phyloP scores from a whole-genome alignment of 2,888 invertebrate genomes.

The Hermaeophaga mercurialis region DNA sequence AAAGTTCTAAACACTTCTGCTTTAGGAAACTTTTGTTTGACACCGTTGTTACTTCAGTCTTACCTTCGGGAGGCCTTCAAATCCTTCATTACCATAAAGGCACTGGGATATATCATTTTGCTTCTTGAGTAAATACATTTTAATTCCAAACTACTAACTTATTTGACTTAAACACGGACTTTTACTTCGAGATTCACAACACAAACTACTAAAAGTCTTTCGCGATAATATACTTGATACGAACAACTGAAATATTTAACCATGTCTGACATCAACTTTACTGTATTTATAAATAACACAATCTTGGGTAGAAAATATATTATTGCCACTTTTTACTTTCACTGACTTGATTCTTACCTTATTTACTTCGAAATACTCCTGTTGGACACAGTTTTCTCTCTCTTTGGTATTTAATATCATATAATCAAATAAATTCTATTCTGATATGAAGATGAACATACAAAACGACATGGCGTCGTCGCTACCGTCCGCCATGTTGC shows the following conservation, averaged over 20 bases:
- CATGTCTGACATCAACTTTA: slow-evolving; percentile 46
- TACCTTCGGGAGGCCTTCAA: slow-evolving; percentile 56
- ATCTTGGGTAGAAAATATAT: slow-evolving; percentile 54
- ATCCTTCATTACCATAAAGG: slow-evolving; percentile 56
- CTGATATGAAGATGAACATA: not conserved
- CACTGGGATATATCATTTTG: slow-evolving; percentile 54
- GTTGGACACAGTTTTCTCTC: slow-evolving; percentile 22
- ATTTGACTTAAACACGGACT: slow-evolving; percentile 45
- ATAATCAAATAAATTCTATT: slow-evolving; percentile 9
- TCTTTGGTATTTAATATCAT: slow-evolving; percentile 18
- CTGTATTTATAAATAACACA: slow-evolving; percentile 53
- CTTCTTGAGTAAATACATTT: slow-evolving; percentile 52
- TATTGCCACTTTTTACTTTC: slow-evolving; percentile 51
- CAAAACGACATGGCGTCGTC: slow-evolving; percentile 25
- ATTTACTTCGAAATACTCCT: slow-evolving; percentile 28
- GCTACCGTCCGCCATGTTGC: slow-evolving; percentile 4
- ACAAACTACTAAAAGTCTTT: slow-evolving; percentile 57
- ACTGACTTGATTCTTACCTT: slow-evolving; percentile 48
- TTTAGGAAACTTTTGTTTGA: slow-evolving; percentile 49
- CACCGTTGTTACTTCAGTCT: slow-evolving; percentile 55
- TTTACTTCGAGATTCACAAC: slow-evolving; percentile 54
- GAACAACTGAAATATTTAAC: slow-evolving; percentile 44
- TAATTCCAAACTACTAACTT: slow-evolving; percentile 44
- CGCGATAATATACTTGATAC: slow-evolving; percentile 51
- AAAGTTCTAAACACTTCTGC: slow-evolving; percentile 41